These are phyloP conservation scores for Cebus imitator DNA, from an alignment of 2,113 vertebrate species.

Conservation along the genomic window DNA sequence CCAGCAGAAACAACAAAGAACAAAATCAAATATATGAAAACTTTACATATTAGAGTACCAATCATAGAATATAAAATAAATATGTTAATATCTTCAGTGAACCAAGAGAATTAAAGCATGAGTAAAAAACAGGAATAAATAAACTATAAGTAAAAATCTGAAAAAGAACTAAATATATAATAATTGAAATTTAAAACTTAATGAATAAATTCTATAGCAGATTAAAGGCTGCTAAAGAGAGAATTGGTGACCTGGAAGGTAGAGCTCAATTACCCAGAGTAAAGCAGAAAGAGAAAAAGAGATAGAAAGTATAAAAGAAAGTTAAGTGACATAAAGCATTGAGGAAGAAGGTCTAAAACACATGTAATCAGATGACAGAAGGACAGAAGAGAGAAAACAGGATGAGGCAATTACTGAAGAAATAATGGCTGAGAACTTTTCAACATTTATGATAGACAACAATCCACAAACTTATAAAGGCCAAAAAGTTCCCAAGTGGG, in stretches of 20 bases:
- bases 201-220: slow-evolving; percentile 13
- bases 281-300: slow-evolving; percentile 10
- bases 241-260: not conserved
- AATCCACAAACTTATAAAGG: not conserved
- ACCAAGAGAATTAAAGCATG: slow-evolving; percentile 9
- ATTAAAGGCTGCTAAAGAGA: not conserved
- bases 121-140: not conserved
- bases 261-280: not conserved
- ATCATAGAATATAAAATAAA: not conserved
- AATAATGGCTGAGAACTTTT: not conserved
- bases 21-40: not conserved
- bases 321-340: not conserved
- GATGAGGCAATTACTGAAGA: not conserved
- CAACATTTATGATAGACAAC: not conserved
- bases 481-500: not conserved
- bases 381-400: not conserved
- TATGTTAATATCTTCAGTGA: slow-evolving; percentile 1
- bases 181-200: not conserved
- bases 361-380: not conserved
- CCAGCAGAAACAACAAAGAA: not conserved
- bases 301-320: not conserved
- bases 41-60: not conserved
- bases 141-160: not conserved
- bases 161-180: slow-evolving; percentile 22
- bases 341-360: not conserved